Conservation (phyloP, 2,888 invertebrate genomes). For the Orgyia antiqua region DNA sequence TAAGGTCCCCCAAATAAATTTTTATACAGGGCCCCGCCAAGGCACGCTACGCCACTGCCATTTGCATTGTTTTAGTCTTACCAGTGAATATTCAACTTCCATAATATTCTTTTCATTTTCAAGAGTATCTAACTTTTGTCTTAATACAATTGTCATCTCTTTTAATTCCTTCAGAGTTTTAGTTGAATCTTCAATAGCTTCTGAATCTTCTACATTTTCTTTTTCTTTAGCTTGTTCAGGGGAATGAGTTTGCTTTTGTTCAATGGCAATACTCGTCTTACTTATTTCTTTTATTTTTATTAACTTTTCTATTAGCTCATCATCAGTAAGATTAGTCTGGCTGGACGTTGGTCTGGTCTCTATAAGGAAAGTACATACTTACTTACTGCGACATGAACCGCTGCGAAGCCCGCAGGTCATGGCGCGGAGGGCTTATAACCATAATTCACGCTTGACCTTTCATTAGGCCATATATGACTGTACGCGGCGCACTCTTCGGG, state of each 20-base stretch:
- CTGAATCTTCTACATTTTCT: conserved; percentile 7
- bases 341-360: no score
- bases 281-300: conserved; percentile 33
- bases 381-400: no score
- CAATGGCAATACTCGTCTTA: conserved; percentile 15
- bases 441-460: no score
- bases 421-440: no score
- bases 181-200: conserved; percentile 29
- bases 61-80: conserved; percentile 25
- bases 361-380: no score
- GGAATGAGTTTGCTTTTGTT: neutral
- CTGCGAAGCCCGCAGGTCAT: no score
- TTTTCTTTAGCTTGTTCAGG: conserved; percentile 9
- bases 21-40: no score
- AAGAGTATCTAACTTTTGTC: conserved; percentile 57
- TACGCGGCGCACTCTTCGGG: no score
- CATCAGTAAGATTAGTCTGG: conserved; percentile 23
- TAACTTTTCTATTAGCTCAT: conserved; percentile 36
- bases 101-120: conserved; percentile 63
- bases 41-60: no score
- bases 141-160: conserved; percentile 54
- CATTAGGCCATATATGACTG: no score
- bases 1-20: no score
- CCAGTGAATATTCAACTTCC: conserved; percentile 64
- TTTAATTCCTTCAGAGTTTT: conserved; percentile 61